Base-by-base conservation (phyloP, 2,113 vertebrate species). In the Oreochromis spilurus region DNA sequence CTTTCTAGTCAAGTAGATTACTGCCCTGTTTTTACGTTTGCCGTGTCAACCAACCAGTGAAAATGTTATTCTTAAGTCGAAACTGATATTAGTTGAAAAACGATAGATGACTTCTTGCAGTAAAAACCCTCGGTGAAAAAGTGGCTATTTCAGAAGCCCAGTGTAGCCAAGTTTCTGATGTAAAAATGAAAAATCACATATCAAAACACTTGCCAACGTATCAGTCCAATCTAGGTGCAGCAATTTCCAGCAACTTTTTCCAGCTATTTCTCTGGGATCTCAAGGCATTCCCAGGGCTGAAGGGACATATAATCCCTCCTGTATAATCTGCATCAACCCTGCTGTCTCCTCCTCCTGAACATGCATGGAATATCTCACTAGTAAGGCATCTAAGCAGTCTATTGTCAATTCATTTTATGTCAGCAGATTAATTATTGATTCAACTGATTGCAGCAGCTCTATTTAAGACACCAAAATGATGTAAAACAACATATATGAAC, bases 401-500 rank as follows among this genome's bases (percentile, higher is more conserved):
- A n/a, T 5, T 48, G 9, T 26, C 0, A 81, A 34, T 78, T 31
- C 11, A 83, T 81, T 45, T 45, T 45, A 70, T 70, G 65, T 2
- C 65, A 0, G 38, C 21, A 10, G 24, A 70, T 45, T 70, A 70
- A 43, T 43, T 43, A 43, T 70, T 11, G 36, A 40, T 24, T 67
- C 3, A 1, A 79, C 11, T 62, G 24, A 72, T 7, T 13, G 10
- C 11, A 55, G 43, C 65, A 55, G 36, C 24, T 34, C 24, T 60
- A 17, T 67, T 67, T 40, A 62, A 65, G 60, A 5, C 19, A 0
- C 9, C 4, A 26, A 12, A 45, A 48, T 0, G 4, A 72, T 72
- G 40, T 26, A 1, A 72, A 48, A 2, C 12, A 6, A 14, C 10
- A 14, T 4, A 6, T 6, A 6, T 50, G 9, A 26, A 97, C 98